phyloP scores from a whole-genome alignment of 2,797 vertebrate species.

The Sebastes hopkinsi region DNA sequence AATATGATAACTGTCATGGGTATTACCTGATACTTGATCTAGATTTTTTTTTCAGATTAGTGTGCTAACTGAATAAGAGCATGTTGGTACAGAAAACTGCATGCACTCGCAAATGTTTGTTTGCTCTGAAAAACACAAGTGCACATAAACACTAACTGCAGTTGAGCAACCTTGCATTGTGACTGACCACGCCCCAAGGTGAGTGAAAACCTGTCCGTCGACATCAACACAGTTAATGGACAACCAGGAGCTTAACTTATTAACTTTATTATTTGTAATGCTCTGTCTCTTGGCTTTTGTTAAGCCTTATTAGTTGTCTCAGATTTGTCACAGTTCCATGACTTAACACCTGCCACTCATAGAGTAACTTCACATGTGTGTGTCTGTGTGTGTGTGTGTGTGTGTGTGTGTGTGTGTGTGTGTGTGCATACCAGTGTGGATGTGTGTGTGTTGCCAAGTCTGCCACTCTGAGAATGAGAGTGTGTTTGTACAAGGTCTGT shows the following conservation, averaged over 20 bases:
- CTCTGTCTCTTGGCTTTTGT: not conserved
- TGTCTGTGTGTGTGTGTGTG: not conserved
- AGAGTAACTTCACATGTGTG: not conserved
- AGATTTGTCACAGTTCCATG: not conserved
- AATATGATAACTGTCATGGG: not conserved
- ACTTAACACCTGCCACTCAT: not conserved
- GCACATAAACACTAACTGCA: constrained; percentile 13
- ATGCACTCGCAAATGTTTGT: constrained; percentile 5
- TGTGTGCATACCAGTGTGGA: not conserved
- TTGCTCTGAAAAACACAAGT: not conserved
- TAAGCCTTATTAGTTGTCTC: not conserved
- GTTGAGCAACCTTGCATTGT: not conserved
- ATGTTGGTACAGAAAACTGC: constrained; percentile 2
- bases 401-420: not conserved
- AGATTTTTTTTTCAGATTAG: constrained; percentile 37
- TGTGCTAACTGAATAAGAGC: not conserved
- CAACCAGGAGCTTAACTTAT: not conserved
- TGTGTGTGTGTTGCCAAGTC: not conserved
- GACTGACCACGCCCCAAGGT: constrained; percentile 27
- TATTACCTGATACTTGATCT: not conserved
- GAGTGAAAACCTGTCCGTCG: constrained; percentile 54
- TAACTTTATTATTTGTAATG: not conserved
- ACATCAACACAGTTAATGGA: constrained; percentile 9
- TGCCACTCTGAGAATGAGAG: not conserved
- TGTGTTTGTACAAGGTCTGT: not conserved